A percentile compares a stretch with the other conserved stretches of the same genome.
These are phyloP conservation scores for Baronia brevicornis DNA, from an alignment of 2,888 invertebrate genomes.

Conservation along the genomic window DNA sequence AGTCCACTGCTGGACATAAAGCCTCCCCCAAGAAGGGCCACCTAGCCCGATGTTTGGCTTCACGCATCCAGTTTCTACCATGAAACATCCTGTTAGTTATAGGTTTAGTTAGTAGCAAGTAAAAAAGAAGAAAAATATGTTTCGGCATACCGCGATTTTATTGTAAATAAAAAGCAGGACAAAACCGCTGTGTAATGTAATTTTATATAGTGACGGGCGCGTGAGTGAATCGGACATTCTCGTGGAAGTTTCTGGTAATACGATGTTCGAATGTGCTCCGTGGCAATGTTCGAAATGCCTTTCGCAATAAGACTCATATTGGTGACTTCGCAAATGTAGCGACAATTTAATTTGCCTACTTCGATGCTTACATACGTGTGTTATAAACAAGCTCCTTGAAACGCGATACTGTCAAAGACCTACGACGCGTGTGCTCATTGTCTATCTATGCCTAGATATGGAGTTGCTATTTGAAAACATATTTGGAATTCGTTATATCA, in stretches of 20 bases:
- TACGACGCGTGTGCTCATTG: too few species aligned
- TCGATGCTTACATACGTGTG: not conserved
- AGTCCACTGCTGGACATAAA: too few species aligned
- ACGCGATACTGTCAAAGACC: not conserved
- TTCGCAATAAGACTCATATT: not conserved
- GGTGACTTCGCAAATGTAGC: conserved; percentile 1
- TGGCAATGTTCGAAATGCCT: not conserved
- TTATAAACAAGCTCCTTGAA: conserved; percentile 1
- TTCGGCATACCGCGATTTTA: conserved; percentile 2
- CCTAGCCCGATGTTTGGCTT: too few species aligned
- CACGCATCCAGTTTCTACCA: too few species aligned
- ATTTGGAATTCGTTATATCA: too few species aligned
- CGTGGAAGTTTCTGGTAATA: conserved; percentile 13
- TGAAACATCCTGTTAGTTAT: too few species aligned
- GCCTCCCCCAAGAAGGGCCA: too few species aligned
- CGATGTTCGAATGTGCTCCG: not conserved
- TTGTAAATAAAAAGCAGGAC: conserved; percentile 1
- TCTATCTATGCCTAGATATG: too few species aligned
- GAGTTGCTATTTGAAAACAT: too few species aligned
- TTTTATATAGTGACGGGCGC: conserved; percentile 3
- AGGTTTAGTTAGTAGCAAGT: too few species aligned
- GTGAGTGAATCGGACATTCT: not conserved
- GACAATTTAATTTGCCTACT: not conserved
- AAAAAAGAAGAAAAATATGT: too few species aligned
- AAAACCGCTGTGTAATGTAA: conserved; percentile 9